Evolutionary conservation across 1,140 invertebrate species (phyloP).

Genomic region (Lordiphosa stackelbergi): DNA sequence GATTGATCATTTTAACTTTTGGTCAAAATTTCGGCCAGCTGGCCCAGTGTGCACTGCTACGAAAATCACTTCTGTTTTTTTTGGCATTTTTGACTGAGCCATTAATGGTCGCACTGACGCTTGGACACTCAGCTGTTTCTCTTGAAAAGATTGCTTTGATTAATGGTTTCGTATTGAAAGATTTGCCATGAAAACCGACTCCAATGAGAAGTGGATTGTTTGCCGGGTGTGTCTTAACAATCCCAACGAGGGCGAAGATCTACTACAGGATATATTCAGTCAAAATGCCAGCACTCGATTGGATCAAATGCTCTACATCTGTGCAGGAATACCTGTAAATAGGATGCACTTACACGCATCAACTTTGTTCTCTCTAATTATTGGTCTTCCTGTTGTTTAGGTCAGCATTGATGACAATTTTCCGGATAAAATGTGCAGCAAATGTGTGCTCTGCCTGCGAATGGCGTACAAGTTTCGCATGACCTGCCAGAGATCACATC

Average conservation of each 20-base stretch:
- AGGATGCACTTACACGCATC: neutral
- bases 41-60: too few relatives aligned
- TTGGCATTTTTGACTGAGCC: too few relatives aligned
- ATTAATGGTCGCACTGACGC: conserved; percentile 1
- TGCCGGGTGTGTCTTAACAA: conserved; percentile 79
- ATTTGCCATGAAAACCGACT: conserved; percentile 49
- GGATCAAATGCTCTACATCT: conserved; percentile 78
- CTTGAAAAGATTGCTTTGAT: conserved; percentile 3
- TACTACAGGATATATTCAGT: conserved; percentile 80
- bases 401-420: conserved; percentile 59
- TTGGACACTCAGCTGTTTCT: neutral
- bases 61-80: too few relatives aligned
- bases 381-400: conserved; percentile 13
- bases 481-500: conserved; percentile 63
- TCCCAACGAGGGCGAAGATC: conserved; percentile 67
- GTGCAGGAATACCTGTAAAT: conserved; percentile 57
- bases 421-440: conserved; percentile 64
- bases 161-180: conserved; percentile 3
- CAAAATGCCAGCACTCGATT: conserved; percentile 77
- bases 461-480: conserved; percentile 55
- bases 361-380: fast-evolving
- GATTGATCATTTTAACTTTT: too few relatives aligned
- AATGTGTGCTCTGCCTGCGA: conserved; percentile 47
- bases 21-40: too few relatives aligned
- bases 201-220: conserved; percentile 79